Conservation (phyloP, 1,140 invertebrate species). For the Drosophila littoralis region DNA sequence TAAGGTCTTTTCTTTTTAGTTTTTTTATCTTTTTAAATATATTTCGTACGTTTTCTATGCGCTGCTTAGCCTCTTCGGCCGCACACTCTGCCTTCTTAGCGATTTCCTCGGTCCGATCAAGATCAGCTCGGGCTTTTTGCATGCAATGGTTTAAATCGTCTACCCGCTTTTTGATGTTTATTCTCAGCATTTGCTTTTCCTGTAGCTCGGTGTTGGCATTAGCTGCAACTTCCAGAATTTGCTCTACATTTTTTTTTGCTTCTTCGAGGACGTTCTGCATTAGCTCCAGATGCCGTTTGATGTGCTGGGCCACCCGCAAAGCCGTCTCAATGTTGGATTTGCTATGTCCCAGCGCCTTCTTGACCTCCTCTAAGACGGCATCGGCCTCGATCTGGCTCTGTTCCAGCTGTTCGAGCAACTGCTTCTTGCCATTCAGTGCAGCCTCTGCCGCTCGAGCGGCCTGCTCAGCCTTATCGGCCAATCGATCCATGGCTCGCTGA, state of each 20-base stretch:
- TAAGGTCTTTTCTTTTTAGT: constrained; percentile 22
- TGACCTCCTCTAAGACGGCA: constrained; percentile 25
- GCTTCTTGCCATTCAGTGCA: constrained; percentile 27
- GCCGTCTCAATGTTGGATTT: background rate
- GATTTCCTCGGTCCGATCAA: constrained; percentile 16
- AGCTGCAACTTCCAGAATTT: background rate
- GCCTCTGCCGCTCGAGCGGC: constrained; percentile 43
- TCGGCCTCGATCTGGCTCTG: constrained; percentile 11
- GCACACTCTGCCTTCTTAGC: constrained; percentile 36
- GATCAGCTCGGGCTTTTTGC: constrained; percentile 13
- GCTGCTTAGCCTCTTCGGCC: constrained; percentile 39
- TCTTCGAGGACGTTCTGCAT: constrained; percentile 10
- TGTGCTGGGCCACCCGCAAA: background rate
- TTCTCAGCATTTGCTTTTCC: constrained; percentile 15
- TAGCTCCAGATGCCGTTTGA: background rate
- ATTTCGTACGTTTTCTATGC: constrained; percentile 1
- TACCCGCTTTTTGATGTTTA: background rate
- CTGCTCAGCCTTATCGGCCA: constrained; percentile 36
- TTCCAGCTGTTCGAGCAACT: constrained; percentile 33
- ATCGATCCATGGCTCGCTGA: constrained; percentile 11
- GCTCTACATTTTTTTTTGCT: background rate
- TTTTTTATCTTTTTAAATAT: constrained; percentile 25
- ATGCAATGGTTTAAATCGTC: constrained; percentile 10
- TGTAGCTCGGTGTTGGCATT: background rate
- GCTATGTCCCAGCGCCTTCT: constrained; percentile 8